A percentile compares a stretch with the other conserved stretches of the same genome.
These are phyloP conservation scores for Alcis repandata DNA, from an alignment of 2,888 invertebrate genomes.

Conservation along the genomic window DNA sequence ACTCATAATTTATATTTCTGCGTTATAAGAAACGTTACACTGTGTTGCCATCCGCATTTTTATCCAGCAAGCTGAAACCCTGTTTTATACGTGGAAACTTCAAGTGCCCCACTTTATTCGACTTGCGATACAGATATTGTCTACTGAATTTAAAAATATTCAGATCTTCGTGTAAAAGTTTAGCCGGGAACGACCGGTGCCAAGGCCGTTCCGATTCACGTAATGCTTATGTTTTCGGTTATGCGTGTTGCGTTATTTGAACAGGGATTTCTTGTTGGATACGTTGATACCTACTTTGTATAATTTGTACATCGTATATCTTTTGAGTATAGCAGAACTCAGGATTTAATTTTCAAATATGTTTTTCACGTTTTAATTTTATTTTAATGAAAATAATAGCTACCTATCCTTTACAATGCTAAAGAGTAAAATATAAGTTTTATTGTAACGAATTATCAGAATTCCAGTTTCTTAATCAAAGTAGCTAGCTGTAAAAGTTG, in stretches of 20 bases:
- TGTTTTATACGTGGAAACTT: conserved; percentile 59
- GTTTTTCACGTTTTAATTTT: too few relatives aligned
- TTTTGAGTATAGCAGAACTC: too few relatives aligned
- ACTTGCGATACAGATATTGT: conserved; percentile 43
- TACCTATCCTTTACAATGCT: too few relatives aligned
- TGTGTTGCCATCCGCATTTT: conserved; percentile 57
- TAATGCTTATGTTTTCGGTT: conserved; percentile 27
- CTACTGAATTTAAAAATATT: conserved; percentile 38
- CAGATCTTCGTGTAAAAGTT: conserved; percentile 22
- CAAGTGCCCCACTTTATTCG: conserved; percentile 48
- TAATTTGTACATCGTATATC: background rate
- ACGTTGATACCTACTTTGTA: background rate
- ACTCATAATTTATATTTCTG: conserved; percentile 26
- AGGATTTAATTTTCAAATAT: too few relatives aligned
- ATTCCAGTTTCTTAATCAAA: too few relatives aligned
- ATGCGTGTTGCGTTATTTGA: conserved; percentile 13
- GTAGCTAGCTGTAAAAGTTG: too few relatives aligned
- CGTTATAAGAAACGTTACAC: conserved; percentile 14
- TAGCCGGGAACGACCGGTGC: conserved; percentile 27
- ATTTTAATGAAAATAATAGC: too few relatives aligned
- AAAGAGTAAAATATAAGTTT: too few relatives aligned
- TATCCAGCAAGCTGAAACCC: conserved; percentile 56
- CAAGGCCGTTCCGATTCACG: conserved; percentile 33
- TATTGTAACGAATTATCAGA: too few relatives aligned
- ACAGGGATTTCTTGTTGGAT: background rate